These are phyloP conservation scores for Vespertilio murinus DNA, from an alignment of 2,797 vertebrate genomes.

Conservation along the genomic window DNA sequence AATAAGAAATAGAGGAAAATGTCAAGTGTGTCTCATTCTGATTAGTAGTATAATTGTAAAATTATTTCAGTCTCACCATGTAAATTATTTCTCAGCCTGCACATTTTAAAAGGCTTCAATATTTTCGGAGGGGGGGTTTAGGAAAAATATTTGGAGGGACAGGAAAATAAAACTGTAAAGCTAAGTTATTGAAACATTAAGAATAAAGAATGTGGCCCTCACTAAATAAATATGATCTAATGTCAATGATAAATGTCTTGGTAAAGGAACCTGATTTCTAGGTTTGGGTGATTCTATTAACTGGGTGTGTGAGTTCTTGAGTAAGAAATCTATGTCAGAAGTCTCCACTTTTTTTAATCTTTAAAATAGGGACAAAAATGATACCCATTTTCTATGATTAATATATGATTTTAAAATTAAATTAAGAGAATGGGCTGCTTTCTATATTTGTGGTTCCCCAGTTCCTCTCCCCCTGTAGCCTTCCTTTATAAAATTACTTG, in stretches of 20 bases:
- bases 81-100: constrained; percentile 33
- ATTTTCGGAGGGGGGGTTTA: background rate
- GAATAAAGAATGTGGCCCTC: background rate
- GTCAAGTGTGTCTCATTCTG: constrained; percentile 48
- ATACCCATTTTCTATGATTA: background rate
- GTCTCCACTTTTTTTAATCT: background rate
- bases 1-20: constrained; percentile 61
- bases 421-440: background rate
- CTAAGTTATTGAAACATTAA: background rate
- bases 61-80: background rate
- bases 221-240: background rate
- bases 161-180: background rate
- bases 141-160: background rate
- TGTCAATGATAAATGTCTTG: background rate
- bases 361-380: background rate
- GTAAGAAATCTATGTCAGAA: background rate
- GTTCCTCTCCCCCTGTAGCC: too few species aligned
- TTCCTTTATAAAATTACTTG: background rate
- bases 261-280: background rate
- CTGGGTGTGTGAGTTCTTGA: background rate
- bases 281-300: background rate
- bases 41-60: constrained; percentile 53
- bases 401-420: background rate
- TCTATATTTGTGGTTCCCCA: background rate
- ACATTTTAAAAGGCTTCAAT: constrained; percentile 17